phyloP scores from a whole-genome alignment of 2,888 invertebrate genomes.

The Ommatoiulus sabulosus region DNA sequence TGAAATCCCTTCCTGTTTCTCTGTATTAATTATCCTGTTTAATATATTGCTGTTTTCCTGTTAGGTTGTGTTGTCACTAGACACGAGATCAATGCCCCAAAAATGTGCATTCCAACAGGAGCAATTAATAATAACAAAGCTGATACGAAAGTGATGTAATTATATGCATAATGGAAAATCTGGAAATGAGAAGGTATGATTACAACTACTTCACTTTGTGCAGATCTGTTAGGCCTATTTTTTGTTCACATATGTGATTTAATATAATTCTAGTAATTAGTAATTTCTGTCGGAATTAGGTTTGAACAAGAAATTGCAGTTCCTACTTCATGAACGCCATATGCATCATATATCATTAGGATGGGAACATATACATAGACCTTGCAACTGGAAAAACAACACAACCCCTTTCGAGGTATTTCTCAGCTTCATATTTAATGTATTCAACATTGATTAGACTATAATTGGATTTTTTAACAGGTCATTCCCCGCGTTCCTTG shows the following conservation, averaged over 20 bases:
- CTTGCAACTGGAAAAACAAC: conserved; percentile 57
- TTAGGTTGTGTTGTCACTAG: no score
- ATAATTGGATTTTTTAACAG: background rate
- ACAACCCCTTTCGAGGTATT: conserved; percentile 51
- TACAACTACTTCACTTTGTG: background rate
- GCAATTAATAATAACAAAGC: no score
- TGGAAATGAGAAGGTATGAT: conserved; percentile 86
- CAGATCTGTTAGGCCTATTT: background rate
- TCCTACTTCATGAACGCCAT: conserved; percentile 60
- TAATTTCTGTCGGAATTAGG: no score
- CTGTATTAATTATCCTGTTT: no score
- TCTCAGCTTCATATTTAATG: background rate
- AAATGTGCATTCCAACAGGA: no score
- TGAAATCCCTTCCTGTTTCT: no score
- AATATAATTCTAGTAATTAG: background rate
- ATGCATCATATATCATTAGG: conserved; percentile 73
- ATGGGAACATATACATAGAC: conserved; percentile 75
- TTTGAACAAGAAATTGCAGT: conserved; percentile 85
- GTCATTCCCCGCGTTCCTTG: no score
- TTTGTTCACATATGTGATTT: background rate
- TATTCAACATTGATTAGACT: background rate
- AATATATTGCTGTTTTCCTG: no score
- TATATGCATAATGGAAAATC: conserved; percentile 72
- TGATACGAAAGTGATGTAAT: no score
- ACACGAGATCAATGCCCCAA: no score